phyloP scores from a whole-genome alignment of 2,888 invertebrate species.

The Lacanobia oleracea region DNA sequence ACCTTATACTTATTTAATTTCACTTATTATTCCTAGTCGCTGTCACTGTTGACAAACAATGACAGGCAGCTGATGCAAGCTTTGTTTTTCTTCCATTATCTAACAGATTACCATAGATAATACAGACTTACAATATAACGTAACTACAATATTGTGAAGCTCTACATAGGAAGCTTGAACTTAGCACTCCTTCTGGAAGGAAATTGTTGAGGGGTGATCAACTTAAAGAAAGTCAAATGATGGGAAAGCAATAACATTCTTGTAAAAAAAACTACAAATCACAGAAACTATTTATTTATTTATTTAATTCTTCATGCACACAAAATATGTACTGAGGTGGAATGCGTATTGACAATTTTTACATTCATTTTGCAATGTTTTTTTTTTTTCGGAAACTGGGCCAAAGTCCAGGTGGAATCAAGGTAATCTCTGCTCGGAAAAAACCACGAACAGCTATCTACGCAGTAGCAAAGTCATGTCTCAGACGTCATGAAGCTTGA shows the following conservation, averaged over 20 bases:
- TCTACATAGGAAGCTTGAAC: neutral
- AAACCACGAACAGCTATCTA: no score
- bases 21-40: neutral
- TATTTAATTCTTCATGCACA: no score
- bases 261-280: neutral
- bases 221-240: no score
- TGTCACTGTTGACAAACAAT: conserved; percentile 28
- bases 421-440: no score
- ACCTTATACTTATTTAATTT: conserved; percentile 16
- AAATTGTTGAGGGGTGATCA: neutral
- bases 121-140: neutral
- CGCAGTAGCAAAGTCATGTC: no score
- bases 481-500: no score
- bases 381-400: neutral
- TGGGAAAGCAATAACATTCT: neutral
- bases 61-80: conserved; percentile 35
- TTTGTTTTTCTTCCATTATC: conserved; percentile 22
- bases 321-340: no score
- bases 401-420: no score
- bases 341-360: neutral
- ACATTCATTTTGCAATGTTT: neutral
- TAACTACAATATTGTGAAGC: neutral
- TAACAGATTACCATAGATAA: conserved; percentile 28
- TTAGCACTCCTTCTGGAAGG: neutral
- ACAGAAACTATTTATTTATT: neutral